phyloP scores from a whole-genome alignment of 2,888 invertebrate genomes.

The Athetis lepigone region DNA sequence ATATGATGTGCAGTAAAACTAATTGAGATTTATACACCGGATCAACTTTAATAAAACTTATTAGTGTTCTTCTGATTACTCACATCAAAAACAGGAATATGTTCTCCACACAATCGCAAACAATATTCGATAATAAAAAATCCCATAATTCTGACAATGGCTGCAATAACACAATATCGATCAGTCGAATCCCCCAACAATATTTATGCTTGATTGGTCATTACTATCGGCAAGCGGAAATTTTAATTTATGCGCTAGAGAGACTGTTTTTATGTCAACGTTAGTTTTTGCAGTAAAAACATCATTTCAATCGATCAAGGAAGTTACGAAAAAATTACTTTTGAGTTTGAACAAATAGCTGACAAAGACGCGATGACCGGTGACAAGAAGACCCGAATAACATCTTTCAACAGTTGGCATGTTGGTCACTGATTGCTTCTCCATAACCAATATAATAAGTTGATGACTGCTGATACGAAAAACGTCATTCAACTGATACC shows the following conservation, averaged over 20 bases:
- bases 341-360: slow-evolving; percentile 69
- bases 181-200: slow-evolving; percentile 78
- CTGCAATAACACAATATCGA: slow-evolving; percentile 74
- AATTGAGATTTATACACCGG: slow-evolving; percentile 74
- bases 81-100: not conserved
- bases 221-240: slow-evolving; percentile 86
- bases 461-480: slow-evolving; percentile 63
- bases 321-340: slow-evolving; percentile 80
- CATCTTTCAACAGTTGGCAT: slow-evolving; percentile 42
- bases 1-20: slow-evolving; percentile 85
- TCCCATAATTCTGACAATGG: slow-evolving; percentile 47
- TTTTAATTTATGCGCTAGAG: slow-evolving; percentile 89
- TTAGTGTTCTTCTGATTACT: not conserved
- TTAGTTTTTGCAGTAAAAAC: slow-evolving; percentile 82
- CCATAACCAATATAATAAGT: slow-evolving; percentile 60
- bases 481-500: slow-evolving; percentile 78
- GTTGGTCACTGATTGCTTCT: slow-evolving; percentile 19
- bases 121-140: slow-evolving; percentile 41
- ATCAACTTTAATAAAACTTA: slow-evolving; percentile 9
- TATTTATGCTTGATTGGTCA: slow-evolving; percentile 87
- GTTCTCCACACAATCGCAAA: slow-evolving; percentile 5
- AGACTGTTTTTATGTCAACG: slow-evolving; percentile 86
- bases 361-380: slow-evolving; percentile 68
- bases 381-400: slow-evolving; percentile 57
- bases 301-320: slow-evolving; percentile 77